These are phyloP conservation scores for Ligdia adustata DNA, from an alignment of 2,888 invertebrate species.

Conservation along the genomic window DNA sequence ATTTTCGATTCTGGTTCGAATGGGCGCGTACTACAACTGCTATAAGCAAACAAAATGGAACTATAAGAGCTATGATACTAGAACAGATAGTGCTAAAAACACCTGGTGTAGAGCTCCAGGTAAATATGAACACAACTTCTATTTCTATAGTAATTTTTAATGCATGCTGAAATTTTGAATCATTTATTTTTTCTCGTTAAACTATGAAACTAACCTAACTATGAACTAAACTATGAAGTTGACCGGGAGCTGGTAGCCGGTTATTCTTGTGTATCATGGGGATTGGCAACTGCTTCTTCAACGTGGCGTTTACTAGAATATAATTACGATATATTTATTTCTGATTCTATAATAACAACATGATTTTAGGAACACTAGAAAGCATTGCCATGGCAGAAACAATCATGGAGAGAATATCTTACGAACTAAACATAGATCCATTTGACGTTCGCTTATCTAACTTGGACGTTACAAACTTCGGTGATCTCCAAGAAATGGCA, in stretches of 20 bases:
- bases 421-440: conserved; percentile 79
- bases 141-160: no score
- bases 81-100: conserved; percentile 51
- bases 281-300: no score
- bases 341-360: no score
- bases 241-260: no score
- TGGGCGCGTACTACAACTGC: conserved; percentile 43
- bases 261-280: no score
- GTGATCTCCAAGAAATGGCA: conserved; percentile 71
- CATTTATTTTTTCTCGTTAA: no score
- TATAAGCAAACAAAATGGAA: conserved; percentile 50
- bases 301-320: no score
- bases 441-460: conserved; percentile 81
- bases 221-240: no score
- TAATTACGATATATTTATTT: no score
- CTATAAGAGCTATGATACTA: conserved; percentile 39
- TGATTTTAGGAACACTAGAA: conserved; percentile 80
- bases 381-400: conserved; percentile 80
- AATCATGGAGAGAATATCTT: conserved; percentile 86
- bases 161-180: no score
- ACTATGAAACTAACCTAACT: no score
- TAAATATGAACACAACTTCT: no score
- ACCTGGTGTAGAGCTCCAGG: conserved; percentile 53
- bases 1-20: conserved; percentile 25
- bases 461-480: conserved; percentile 49